Percentiles rank a stretch among this genome's conserved stretches.
Evolutionary conservation across 1,140 invertebrate species (phyloP).

Genomic region (Trachymyrmex cornetzi): DNA sequence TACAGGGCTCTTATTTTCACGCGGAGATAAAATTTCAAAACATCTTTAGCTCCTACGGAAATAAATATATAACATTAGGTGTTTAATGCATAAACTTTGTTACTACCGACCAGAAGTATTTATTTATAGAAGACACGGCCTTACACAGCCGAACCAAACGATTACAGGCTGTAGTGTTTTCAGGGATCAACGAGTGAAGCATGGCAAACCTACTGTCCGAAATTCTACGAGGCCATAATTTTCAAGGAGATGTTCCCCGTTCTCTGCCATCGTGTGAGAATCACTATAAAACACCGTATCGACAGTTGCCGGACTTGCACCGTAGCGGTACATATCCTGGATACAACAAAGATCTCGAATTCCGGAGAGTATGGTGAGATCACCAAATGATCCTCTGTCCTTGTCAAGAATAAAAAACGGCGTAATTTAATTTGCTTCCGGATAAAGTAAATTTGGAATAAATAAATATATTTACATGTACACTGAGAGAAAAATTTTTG

Average conservation of each 20-base stretch:
- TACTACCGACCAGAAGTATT: neutral
- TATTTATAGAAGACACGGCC: neutral
- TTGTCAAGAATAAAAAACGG: slow-evolving; percentile 25
- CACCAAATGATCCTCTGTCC: neutral
- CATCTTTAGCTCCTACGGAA: neutral
- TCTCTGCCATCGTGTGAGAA: slow-evolving; percentile 87
- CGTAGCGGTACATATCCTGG: slow-evolving; percentile 87
- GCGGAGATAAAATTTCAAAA: neutral
- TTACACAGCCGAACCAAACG: neutral
- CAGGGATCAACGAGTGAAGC: slow-evolving; percentile 87
- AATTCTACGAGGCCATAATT: slow-evolving; percentile 88
- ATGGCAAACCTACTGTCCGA: slow-evolving; percentile 84
- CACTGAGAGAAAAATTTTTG: too few relatives aligned
- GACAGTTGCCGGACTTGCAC: slow-evolving; percentile 83
- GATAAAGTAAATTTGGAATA: neutral
- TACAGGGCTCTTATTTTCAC: too few relatives aligned
- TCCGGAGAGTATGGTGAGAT: slow-evolving; percentile 86
- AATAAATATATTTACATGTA: neutral
- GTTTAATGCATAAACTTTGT: neutral
- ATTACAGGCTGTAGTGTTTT: slow-evolving; percentile 15
- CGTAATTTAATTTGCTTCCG: neutral
- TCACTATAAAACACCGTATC: slow-evolving; percentile 86
- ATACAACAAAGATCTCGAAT: slow-evolving; percentile 87
- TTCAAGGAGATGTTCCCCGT: slow-evolving; percentile 89
- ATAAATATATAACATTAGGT: neutral